Evolutionary conservation across 2,113 vertebrate genomes (phyloP).

Genomic region (Coptodon rendalli): DNA sequence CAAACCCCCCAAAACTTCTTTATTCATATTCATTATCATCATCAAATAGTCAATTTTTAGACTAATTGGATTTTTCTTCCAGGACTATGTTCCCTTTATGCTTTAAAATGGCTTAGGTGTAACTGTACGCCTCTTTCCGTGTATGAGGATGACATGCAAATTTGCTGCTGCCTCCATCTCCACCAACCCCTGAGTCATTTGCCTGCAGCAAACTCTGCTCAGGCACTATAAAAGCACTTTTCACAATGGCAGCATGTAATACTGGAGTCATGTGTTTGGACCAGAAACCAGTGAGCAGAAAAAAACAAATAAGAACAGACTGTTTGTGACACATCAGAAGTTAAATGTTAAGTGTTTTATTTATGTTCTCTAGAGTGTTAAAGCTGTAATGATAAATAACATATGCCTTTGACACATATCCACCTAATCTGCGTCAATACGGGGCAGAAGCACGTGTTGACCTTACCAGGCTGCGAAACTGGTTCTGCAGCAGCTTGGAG

Average conservation of each 20-base stretch:
- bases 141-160: not conserved
- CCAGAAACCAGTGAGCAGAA: not conserved
- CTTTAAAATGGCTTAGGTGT: not conserved
- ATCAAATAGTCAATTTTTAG: not conserved
- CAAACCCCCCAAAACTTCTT: not conserved
- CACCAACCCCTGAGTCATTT: not conserved
- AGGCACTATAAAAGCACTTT: not conserved
- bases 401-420: not conserved
- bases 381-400: not conserved
- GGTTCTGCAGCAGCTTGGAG: constrained; percentile 92
- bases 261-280: not conserved
- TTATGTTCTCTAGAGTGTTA: not conserved
- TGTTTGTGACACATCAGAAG: not conserved
- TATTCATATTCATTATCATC: not conserved
- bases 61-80: not conserved
- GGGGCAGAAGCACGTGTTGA: not conserved
- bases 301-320: not conserved
- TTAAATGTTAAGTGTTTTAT: not conserved
- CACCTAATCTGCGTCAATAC: not conserved
- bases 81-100: not conserved
- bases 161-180: not conserved
- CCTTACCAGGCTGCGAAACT: constrained; percentile 96
- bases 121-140: not conserved
- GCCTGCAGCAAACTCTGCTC: not conserved
- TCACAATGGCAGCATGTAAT: not conserved